Conservation (phyloP, 2,888 invertebrate species). For the Cistogaster globosa region DNA sequence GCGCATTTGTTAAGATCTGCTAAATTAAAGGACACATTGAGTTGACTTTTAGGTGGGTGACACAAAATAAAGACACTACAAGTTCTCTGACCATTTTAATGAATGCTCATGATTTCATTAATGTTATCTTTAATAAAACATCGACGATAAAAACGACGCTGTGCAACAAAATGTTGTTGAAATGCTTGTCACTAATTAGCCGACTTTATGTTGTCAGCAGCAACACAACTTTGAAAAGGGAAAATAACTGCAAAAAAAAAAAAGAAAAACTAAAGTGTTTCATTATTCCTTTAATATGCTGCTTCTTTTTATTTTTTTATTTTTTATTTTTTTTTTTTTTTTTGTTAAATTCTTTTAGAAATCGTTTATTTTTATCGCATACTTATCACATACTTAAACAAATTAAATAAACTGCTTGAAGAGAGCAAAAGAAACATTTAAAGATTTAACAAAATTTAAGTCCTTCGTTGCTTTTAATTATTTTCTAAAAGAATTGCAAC, state of each 20-base stretch:
- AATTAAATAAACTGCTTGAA: conserved; percentile 30
- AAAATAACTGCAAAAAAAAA: not conserved
- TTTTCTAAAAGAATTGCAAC: too few species aligned
- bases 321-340: not conserved
- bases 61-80: conserved; percentile 25
- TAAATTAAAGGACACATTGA: conserved; percentile 15
- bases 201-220: conserved; percentile 52
- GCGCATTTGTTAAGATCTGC: too few species aligned
- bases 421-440: not conserved
- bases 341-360: not conserved
- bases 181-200: conserved; percentile 59
- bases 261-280: conserved; percentile 34
- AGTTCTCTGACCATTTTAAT: conserved; percentile 53
- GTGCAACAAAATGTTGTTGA: conserved; percentile 45
- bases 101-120: conserved; percentile 54
- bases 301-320: not conserved
- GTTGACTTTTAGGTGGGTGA: conserved; percentile 47
- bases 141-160: conserved; percentile 34
- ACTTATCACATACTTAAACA: conserved; percentile 36
- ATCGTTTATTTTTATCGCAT: conserved; percentile 37
- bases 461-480: too few species aligned
- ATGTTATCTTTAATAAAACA: conserved; percentile 49
- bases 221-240: conserved; percentile 32
- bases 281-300: not conserved
- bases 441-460: too few species aligned